Conservation (phyloP, 2,888 invertebrate genomes). For the Plebejus argus region DNA sequence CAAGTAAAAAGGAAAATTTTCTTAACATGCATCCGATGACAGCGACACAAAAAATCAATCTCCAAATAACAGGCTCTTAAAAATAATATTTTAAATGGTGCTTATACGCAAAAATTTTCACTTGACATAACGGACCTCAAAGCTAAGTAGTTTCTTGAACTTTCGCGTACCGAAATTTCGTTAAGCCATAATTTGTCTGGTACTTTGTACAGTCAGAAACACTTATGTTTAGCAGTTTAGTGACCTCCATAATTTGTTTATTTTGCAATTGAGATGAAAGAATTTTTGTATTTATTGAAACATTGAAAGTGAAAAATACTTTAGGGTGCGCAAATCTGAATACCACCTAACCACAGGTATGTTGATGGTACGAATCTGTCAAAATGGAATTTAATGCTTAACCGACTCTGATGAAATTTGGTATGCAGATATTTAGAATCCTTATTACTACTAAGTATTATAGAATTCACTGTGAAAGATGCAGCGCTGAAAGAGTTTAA, state of each 20-base stretch:
- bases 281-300: neutral
- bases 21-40: neutral
- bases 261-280: neutral
- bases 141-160: constrained; percentile 15
- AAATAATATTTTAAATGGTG: neutral
- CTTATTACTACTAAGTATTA: too few relatives aligned
- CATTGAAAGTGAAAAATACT: neutral
- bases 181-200: neutral
- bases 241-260: neutral
- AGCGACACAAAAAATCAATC: neutral
- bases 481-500: too few relatives aligned
- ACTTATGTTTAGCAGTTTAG: neutral
- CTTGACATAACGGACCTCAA: neutral
- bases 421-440: too few relatives aligned
- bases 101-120: neutral
- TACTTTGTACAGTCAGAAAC: neutral
- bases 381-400: too few relatives aligned
- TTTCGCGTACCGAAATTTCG: constrained; percentile 7
- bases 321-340: neutral
- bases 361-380: too few relatives aligned
- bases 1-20: neutral
- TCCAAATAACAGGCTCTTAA: neutral
- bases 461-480: too few relatives aligned
- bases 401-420: too few relatives aligned
- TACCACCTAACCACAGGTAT: too few relatives aligned